Evolutionary conservation across 2,797 vertebrate species (phyloP).

Genomic region (Enteromius argenteus): DNA sequence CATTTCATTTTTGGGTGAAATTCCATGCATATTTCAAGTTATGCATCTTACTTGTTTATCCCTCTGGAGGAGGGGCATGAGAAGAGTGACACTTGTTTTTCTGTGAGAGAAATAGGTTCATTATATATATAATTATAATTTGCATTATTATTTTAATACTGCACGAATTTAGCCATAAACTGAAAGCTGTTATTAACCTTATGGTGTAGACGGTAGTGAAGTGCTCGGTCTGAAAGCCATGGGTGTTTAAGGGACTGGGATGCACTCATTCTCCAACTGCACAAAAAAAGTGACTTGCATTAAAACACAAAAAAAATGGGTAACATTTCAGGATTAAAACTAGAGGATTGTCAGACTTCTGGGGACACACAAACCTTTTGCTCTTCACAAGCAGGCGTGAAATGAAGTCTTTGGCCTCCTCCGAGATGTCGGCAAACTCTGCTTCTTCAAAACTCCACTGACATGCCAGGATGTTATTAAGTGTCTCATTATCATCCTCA

Average conservation of each 20-base stretch:
- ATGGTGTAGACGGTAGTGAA: slow-evolving; percentile 84
- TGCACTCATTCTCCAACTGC: slow-evolving; percentile 95
- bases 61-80: slow-evolving; percentile 72
- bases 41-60: slow-evolving; percentile 80
- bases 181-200: slow-evolving; percentile 75
- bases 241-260: slow-evolving; percentile 91
- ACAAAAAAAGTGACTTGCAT: slow-evolving; percentile 35
- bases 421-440: slow-evolving; percentile 89
- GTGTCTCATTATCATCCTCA: slow-evolving; percentile 92
- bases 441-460: slow-evolving; percentile 94
- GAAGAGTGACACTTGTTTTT: slow-evolving; percentile 78
- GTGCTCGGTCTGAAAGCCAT: slow-evolving; percentile 89
- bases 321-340: slow-evolving; percentile 9
- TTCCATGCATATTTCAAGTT: neutral
- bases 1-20: neutral
- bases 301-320: slow-evolving; percentile 1
- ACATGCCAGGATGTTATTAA: slow-evolving; percentile 95
- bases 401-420: slow-evolving; percentile 95
- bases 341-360: neutral
- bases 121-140: neutral
- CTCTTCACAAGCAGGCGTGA: slow-evolving; percentile 93
- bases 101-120: slow-evolving; percentile 57
- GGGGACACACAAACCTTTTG: slow-evolving; percentile 82
- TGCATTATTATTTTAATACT: neutral
- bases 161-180: neutral